phyloP scores from a whole-genome alignment of 92 coral and sea anemone genomes.

The Meandrina meandrites region DNA sequence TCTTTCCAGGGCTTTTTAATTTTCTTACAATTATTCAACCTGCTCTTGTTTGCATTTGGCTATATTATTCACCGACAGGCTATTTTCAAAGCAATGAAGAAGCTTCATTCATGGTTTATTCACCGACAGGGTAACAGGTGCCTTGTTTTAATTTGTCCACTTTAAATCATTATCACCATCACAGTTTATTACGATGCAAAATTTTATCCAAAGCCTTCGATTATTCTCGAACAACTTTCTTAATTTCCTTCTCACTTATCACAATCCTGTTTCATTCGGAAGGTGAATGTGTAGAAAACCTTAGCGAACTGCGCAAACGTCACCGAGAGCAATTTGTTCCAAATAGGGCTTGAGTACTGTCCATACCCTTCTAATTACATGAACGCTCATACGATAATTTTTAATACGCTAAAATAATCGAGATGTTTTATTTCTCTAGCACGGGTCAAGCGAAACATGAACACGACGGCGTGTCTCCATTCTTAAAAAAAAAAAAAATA shows the following conservation, averaged over 20 bases:
- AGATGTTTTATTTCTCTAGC: background rate
- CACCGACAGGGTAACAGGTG: background rate
- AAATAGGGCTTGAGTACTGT: no score
- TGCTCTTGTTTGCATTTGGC: background rate
- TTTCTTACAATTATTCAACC: background rate
- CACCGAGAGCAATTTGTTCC: background rate
- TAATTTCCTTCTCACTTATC: background rate
- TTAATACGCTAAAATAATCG: background rate
- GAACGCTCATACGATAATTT: background rate
- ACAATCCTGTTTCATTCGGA: background rate
- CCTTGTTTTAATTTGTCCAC: background rate
- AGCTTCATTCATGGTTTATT: background rate
- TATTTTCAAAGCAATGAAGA: background rate
- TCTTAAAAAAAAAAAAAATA: no score
- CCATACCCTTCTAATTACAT: background rate
- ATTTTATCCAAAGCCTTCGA: background rate
- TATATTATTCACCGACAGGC: background rate
- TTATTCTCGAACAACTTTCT: background rate
- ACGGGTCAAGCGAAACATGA: background rate
- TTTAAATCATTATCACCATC: background rate
- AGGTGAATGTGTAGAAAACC: background rate
- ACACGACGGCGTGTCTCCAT: background rate
- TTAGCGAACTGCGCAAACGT: background rate
- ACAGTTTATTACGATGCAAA: background rate
- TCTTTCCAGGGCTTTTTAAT: background rate